Percentiles rank a stretch among this genome's conserved stretches.
phyloP scores from a whole-genome alignment of 2,888 invertebrate species.

The Nymphalis urticae region DNA sequence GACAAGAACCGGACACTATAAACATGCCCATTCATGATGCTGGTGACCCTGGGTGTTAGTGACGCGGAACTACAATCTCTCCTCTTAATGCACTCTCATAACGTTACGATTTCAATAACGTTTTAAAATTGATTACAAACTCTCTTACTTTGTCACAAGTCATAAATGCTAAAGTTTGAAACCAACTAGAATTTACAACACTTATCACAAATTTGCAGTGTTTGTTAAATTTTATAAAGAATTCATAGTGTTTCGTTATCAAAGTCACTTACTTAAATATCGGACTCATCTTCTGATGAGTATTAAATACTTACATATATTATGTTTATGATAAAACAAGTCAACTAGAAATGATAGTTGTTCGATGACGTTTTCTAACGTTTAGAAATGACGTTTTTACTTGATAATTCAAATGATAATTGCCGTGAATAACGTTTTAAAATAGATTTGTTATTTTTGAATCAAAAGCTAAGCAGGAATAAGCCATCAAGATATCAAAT shows the following conservation, averaged over 20 bases:
- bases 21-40: constrained; percentile 54
- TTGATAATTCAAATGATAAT: too few relatives aligned
- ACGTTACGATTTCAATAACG: constrained; percentile 37
- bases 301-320: too few relatives aligned
- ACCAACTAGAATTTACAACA: background rate
- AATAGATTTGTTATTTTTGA: background rate
- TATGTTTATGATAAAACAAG: background rate
- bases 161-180: background rate
- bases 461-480: background rate
- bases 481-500: background rate
- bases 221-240: background rate
- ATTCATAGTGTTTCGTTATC: background rate
- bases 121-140: constrained; percentile 16
- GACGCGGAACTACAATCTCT: constrained; percentile 63
- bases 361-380: too few relatives aligned
- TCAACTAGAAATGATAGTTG: too few relatives aligned
- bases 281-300: background rate
- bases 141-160: background rate
- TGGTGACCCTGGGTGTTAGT: constrained; percentile 58
- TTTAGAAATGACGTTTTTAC: background rate
- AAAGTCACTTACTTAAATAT: background rate
- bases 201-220: background rate
- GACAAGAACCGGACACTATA: constrained; percentile 36
- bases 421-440: too few relatives aligned
- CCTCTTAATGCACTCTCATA: constrained; percentile 50